Conservation (phyloP, 2,888 invertebrate genomes). For the Netelia inedita region DNA sequence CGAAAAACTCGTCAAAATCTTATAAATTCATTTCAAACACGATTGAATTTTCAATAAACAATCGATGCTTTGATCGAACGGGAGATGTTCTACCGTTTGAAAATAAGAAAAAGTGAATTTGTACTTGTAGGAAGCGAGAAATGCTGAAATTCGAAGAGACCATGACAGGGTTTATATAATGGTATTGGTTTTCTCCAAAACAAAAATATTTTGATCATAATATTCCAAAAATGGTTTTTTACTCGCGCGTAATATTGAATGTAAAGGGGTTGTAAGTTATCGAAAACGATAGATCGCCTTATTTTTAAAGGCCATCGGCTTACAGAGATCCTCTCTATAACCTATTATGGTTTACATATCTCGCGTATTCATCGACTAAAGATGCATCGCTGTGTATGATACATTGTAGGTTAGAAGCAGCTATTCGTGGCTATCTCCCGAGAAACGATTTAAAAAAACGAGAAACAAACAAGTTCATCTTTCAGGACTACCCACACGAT, state of each 20-base stretch:
- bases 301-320: background rate
- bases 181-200: too few species aligned
- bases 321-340: conserved; percentile 18
- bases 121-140: too few species aligned
- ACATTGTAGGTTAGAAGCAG: background rate
- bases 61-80: too few species aligned
- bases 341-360: background rate
- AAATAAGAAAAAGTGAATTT: too few species aligned
- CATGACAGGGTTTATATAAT: too few species aligned
- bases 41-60: too few species aligned
- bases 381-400: conserved; percentile 24
- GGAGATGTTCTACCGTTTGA: too few species aligned
- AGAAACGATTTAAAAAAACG: background rate
- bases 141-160: too few species aligned
- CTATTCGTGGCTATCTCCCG: conserved; percentile 15
- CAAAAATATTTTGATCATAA: background rate
- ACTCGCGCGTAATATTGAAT: background rate
- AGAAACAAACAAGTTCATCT: conserved; percentile 9
- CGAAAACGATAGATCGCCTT: conserved; percentile 35
- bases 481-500: conserved; percentile 38
- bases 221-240: background rate
- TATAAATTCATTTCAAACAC: too few species aligned
- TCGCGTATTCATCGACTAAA: background rate
- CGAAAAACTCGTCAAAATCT: background rate
- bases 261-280: background rate